These are phyloP conservation scores for Melipona bicolor DNA, from an alignment of 2,888 invertebrate species.

Conservation along the genomic window DNA sequence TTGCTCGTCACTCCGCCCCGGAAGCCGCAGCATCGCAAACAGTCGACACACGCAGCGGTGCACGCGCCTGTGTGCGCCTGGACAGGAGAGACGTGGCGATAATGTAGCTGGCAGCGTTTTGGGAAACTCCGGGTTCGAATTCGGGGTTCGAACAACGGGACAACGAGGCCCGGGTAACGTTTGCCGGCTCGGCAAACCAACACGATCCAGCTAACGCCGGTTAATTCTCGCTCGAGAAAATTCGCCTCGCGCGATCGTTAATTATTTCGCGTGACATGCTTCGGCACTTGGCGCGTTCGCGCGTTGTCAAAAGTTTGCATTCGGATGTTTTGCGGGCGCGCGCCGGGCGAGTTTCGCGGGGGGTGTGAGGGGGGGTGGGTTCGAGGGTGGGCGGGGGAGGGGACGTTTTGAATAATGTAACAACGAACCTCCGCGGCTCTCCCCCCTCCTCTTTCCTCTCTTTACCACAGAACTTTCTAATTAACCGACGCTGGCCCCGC, in stretches of 20 bases:
- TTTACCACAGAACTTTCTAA: constrained; percentile 82
- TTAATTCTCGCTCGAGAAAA: constrained; percentile 73
- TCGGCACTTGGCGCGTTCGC: constrained; percentile 72
- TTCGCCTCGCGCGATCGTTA: constrained; percentile 79
- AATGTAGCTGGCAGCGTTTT: constrained; percentile 19
- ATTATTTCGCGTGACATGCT: constrained; percentile 81
- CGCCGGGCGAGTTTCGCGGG: constrained; percentile 77
- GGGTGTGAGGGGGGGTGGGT: no score
- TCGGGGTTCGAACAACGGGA: constrained; percentile 24
- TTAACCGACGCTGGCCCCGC: constrained; percentile 76
- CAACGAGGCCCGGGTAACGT: neutral
- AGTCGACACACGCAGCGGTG: neutral
- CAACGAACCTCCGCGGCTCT: constrained; percentile 70
- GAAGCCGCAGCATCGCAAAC: neutral
- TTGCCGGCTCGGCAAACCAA: neutral
- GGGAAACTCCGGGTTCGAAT: constrained; percentile 25
- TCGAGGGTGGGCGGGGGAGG: neutral
- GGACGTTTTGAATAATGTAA: constrained; percentile 83
- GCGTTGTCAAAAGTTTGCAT: constrained; percentile 81
- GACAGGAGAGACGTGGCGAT: neutral
- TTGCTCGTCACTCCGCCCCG: no score
- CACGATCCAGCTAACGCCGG: constrained; percentile 20
- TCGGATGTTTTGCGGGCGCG: constrained; percentile 78
- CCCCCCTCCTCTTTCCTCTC: constrained; percentile 61
- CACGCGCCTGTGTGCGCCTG: neutral